Evolutionary conservation across 2,797 vertebrate genomes (phyloP).

Genomic region (Hydrophis major): DNA sequence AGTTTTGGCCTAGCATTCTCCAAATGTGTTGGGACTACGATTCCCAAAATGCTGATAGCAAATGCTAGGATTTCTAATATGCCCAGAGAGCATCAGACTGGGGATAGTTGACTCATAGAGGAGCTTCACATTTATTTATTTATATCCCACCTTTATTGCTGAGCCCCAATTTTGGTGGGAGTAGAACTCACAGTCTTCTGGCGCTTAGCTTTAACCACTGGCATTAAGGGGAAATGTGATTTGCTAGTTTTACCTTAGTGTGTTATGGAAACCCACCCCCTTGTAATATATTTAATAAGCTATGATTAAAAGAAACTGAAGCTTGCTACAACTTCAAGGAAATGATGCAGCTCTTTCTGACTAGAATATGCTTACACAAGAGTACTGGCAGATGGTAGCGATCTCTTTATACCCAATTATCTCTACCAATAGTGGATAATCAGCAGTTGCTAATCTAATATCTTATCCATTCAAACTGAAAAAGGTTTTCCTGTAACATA

Average conservation of each 20-base stretch:
- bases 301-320: not conserved
- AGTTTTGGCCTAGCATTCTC: not conserved
- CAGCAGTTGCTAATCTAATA: not conserved
- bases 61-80: not conserved
- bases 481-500: not conserved
- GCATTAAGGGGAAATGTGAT: not conserved
- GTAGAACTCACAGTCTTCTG: not conserved
- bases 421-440: not conserved
- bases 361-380: not conserved
- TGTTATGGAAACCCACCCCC: not conserved
- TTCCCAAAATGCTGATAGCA: not conserved
- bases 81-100: not conserved
- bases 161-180: not conserved
- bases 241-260: not conserved
- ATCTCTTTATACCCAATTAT: not conserved
- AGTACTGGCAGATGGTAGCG: not conserved
- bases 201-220: not conserved
- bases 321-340: not conserved
- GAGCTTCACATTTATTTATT: not conserved
- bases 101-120: not conserved
- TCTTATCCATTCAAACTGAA: not conserved
- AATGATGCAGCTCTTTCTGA: not conserved
- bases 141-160: not conserved
- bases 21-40: not conserved
- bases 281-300: not conserved